These are phyloP conservation scores for Shinisaurus crocodilurus DNA, from an alignment of 2,113 vertebrate species.

Conservation along the genomic window DNA sequence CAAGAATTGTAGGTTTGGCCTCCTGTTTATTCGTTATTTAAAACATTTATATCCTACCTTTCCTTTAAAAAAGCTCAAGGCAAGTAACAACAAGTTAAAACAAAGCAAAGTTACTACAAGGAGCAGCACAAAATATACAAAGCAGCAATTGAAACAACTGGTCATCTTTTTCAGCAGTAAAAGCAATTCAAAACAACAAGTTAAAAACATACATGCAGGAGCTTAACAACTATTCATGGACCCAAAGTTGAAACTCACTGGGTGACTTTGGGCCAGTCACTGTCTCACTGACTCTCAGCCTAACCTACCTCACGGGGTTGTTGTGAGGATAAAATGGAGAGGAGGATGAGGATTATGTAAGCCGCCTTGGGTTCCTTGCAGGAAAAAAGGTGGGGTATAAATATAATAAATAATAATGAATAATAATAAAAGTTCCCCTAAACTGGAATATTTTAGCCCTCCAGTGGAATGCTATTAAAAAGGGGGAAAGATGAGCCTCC, in stretches of 20 bases:
- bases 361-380: no score
- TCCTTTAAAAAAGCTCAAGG: background rate
- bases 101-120: background rate
- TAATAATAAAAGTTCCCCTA: background rate
- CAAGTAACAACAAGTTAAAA: background rate
- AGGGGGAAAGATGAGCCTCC: background rate
- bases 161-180: background rate
- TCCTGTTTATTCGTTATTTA: background rate
- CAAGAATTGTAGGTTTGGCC: background rate
- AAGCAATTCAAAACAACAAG: background rate
- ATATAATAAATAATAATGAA: no score
- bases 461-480: background rate
- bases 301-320: no score
- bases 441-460: background rate
- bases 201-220: background rate
- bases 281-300: no score
- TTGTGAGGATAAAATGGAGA: no score
- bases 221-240: background rate
- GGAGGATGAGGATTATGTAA: no score
- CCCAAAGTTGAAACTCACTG: no score
- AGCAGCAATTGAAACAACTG: background rate
- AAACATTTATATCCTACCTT: background rate
- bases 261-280: no score
- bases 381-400: no score
- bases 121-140: background rate